Conservation (phyloP, 2,797 vertebrate genomes). For the Manis javanica region DNA sequence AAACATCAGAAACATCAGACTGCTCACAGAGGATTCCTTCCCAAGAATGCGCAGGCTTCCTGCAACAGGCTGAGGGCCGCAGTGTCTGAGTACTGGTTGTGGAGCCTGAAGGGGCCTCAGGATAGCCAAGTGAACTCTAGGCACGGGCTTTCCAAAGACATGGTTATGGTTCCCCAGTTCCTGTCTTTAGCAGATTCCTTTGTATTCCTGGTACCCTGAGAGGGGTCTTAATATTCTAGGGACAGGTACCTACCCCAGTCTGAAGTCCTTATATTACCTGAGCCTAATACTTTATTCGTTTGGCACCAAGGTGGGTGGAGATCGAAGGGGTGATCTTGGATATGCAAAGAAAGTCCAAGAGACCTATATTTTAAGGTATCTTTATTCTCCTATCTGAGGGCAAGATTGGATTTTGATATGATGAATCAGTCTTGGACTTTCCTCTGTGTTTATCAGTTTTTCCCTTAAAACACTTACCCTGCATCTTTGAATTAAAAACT, state of each 20-base stretch:
- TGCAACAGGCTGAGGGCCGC: background rate
- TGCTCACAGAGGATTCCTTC: no score
- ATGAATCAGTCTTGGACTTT: constrained; percentile 19
- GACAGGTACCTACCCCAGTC: background rate
- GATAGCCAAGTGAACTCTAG: background rate
- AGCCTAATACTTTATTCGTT: background rate
- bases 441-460: background rate
- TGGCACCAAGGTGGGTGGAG: background rate
- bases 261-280: background rate
- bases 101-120: background rate
- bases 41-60: background rate
- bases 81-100: background rate
- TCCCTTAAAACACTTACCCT: background rate
- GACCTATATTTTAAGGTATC: background rate
- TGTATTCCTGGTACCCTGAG: background rate
- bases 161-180: background rate
- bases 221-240: background rate
- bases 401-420: background rate
- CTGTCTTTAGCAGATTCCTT: background rate
- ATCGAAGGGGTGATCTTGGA: background rate
- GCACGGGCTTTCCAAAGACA: background rate
- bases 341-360: background rate
- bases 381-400: background rate
- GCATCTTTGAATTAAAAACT: background rate
- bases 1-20: background rate